Conservation (phyloP, 2,888 invertebrate genomes). For the Hypomecis punctinalis region DNA sequence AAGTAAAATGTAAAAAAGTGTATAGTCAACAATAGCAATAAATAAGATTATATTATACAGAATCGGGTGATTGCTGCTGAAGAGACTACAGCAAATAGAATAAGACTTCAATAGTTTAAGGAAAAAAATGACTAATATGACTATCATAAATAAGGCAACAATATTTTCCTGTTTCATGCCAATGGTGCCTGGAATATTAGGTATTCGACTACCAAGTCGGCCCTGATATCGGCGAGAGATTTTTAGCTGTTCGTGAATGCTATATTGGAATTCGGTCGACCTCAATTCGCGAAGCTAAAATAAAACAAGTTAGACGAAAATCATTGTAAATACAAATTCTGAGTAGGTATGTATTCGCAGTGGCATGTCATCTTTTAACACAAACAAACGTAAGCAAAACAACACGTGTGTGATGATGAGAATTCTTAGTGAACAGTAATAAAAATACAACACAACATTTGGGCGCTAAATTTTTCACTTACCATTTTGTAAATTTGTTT, state of each 20-base stretch:
- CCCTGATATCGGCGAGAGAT: conserved; percentile 6
- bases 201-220: background rate
- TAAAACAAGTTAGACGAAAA: conserved; percentile 21
- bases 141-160: no score
- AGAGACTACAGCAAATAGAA: no score
- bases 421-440: background rate
- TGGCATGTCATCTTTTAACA: conserved; percentile 1
- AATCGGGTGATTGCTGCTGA: no score
- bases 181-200: no score
- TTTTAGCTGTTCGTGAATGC: conserved; percentile 9
- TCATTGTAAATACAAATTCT: background rate
- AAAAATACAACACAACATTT: background rate
- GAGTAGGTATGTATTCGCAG: background rate
- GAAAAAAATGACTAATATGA: no score
- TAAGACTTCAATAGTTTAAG: no score
- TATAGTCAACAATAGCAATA: no score
- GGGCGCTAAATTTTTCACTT: conserved; percentile 3
- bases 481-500: conserved; percentile 22
- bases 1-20: no score
- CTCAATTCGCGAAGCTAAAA: conserved; percentile 22
- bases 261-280: conserved; percentile 19
- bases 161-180: no score
- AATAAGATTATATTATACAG: no score
- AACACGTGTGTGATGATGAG: conserved; percentile 26
- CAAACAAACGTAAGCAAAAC: conserved; percentile 32